A percentile compares a stretch with the other conserved stretches of the same genome.
These are phyloP conservation scores for Sciurus niger DNA, from an alignment of 2,113 vertebrate genomes.

Conservation along the genomic window DNA sequence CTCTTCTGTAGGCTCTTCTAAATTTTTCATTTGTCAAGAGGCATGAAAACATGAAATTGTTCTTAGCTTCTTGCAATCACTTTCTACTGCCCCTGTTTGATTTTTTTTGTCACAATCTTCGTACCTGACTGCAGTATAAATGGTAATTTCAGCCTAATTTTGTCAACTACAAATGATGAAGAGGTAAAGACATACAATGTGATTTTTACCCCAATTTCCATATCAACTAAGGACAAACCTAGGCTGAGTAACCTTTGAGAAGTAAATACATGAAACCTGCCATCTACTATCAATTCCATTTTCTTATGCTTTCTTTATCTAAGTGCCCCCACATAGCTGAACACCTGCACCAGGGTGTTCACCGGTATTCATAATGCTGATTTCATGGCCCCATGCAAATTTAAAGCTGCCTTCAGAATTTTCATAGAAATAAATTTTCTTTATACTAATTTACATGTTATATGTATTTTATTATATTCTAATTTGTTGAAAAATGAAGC, in stretches of 20 bases:
- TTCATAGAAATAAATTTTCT: conserved; percentile 51
- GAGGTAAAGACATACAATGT: neutral
- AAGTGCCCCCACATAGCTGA: neutral
- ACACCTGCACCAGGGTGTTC: neutral
- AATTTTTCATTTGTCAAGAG: conserved; percentile 12
- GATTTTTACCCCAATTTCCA: neutral
- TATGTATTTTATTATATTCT: conserved; percentile 19
- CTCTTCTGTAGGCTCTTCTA: neutral
- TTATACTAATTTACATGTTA: conserved; percentile 9
- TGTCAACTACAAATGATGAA: neutral
- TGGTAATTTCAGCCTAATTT: conserved; percentile 46
- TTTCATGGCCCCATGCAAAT: neutral
- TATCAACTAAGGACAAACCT: neutral
- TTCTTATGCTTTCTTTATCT: conserved; percentile 9
- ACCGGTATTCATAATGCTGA: conserved; percentile 6
- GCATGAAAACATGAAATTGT: neutral
- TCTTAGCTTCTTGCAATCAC: neutral
- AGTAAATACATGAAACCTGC: neutral
- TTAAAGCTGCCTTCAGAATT: conserved; percentile 55
- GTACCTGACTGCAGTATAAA: neutral
- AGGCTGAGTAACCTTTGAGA: neutral
- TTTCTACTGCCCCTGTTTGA: neutral
- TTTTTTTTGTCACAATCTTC: neutral
- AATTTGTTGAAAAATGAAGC: conserved; percentile 46
- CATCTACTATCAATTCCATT: neutral